These are phyloP conservation scores for Bombus vancouverensis DNA, from an alignment of 1,140 invertebrate genomes.

Conservation along the genomic window DNA sequence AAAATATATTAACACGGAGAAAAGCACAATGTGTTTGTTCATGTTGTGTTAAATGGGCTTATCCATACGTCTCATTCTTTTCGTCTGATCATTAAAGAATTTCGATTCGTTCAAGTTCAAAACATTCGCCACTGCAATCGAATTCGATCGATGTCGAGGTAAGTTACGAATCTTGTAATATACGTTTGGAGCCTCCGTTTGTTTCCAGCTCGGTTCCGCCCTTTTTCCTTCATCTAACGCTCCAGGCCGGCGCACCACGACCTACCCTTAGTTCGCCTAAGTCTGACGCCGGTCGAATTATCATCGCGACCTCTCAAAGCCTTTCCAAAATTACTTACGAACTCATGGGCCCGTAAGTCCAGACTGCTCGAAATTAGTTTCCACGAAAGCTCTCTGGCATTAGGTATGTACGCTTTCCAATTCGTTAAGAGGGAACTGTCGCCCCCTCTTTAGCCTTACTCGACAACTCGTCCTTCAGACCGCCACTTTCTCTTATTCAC, in stretches of 20 bases:
- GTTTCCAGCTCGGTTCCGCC: not conserved
- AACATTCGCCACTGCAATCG: not conserved
- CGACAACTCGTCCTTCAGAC: not conserved
- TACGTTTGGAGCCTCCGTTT: not conserved
- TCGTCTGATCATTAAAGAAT: not conserved
- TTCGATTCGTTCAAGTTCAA: not conserved
- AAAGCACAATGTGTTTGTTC: too few species aligned
- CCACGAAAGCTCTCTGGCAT: conserved; percentile 10
- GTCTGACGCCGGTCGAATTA: conserved; percentile 31
- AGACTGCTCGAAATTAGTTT: conserved; percentile 54
- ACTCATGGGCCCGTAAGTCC: conserved; percentile 27
- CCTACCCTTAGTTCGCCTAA: conserved; percentile 17
- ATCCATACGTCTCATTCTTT: not conserved
- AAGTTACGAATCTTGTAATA: conserved; percentile 22
- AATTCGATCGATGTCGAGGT: not conserved
- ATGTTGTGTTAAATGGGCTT: not conserved
- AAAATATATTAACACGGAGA: too few species aligned
- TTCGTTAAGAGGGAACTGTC: conserved; percentile 36
- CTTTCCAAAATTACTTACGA: conserved; percentile 50
- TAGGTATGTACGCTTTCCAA: conserved; percentile 38
- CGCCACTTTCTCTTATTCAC: conserved; percentile 3
- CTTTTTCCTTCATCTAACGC: not conserved
- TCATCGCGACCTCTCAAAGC: conserved; percentile 33
- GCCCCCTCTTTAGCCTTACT: not conserved
- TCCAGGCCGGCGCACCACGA: conserved; percentile 6